Evolutionary conservation across 37 sponge, comb jelly and placozoan species (phyloP).

Genomic region (Halichondria panicea): DNA sequence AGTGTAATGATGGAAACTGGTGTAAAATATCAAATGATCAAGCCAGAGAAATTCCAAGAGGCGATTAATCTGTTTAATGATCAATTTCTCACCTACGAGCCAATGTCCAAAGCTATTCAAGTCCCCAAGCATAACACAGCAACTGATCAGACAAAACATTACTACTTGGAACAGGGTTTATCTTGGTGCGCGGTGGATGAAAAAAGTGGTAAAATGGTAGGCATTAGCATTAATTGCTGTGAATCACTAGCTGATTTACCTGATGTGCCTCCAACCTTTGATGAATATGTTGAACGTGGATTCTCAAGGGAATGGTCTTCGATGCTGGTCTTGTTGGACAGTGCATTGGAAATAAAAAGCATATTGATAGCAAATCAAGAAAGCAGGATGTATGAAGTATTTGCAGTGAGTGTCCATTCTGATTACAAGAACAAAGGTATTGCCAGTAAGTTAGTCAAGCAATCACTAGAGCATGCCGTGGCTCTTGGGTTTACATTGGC

Average conservation of each 20-base stretch:
- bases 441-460: neutral
- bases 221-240: neutral
- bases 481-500: neutral
- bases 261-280: neutral
- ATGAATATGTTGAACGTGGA: neutral
- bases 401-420: slow-evolving; percentile 4
- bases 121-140: too few relatives aligned
- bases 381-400: neutral
- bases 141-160: neutral
- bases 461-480: slow-evolving; percentile 5
- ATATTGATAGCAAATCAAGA: neutral
- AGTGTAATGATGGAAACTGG: too few relatives aligned
- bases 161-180: neutral
- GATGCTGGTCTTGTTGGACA: too few relatives aligned
- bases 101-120: too few relatives aligned
- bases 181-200: slow-evolving; percentile 9
- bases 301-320: neutral
- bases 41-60: neutral
- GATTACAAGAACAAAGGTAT: slow-evolving; percentile 1
- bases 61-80: slow-evolving; percentile 1
- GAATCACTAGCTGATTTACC: neutral
- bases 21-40: neutral
- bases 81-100: slow-evolving; percentile 2
- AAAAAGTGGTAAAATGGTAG: slow-evolving; percentile 9
- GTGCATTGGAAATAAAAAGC: too few relatives aligned